These are phyloP conservation scores for Nasonia longicornis DNA, from an alignment of 1,140 invertebrate genomes.

Conservation along the genomic window DNA sequence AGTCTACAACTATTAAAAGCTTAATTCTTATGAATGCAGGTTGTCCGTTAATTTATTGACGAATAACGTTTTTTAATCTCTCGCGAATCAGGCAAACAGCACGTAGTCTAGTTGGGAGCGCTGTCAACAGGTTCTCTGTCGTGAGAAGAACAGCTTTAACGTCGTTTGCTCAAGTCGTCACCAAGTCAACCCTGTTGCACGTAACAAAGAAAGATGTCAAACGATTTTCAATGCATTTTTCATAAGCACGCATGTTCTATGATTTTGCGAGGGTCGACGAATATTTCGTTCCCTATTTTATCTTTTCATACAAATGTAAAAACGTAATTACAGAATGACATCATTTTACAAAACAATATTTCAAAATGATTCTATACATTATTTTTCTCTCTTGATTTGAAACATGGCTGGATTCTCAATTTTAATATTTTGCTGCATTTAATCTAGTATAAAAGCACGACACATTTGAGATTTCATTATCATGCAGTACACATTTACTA, in stretches of 20 bases:
- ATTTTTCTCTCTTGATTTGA: too few relatives aligned
- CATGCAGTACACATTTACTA: too few relatives aligned
- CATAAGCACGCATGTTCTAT: background rate
- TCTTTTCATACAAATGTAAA: background rate
- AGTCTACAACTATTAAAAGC: conserved; percentile 6
- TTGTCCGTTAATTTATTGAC: conserved; percentile 10
- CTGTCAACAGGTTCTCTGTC: conserved; percentile 25
- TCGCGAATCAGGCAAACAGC: conserved; percentile 9
- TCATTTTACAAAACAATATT: background rate
- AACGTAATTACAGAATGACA: background rate
- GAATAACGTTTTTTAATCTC: conserved; percentile 15
- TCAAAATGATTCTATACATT: too few relatives aligned
- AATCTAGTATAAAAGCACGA: too few relatives aligned
- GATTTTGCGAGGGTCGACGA: background rate
- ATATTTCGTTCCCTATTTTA: background rate
- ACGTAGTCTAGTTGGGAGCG: conserved; percentile 47
- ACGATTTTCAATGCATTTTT: background rate
- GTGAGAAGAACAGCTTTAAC: conserved; percentile 40
- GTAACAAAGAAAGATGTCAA: conserved; percentile 55
- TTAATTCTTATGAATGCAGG: conserved; percentile 26
- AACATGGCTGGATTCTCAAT: too few relatives aligned
- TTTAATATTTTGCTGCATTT: too few relatives aligned
- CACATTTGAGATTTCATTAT: too few relatives aligned
- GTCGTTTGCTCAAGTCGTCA: conserved; percentile 50
- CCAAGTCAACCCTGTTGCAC: conserved; percentile 58